Conservation (phyloP, 2,113 vertebrate genomes). For the Alouatta palliata region DNA sequence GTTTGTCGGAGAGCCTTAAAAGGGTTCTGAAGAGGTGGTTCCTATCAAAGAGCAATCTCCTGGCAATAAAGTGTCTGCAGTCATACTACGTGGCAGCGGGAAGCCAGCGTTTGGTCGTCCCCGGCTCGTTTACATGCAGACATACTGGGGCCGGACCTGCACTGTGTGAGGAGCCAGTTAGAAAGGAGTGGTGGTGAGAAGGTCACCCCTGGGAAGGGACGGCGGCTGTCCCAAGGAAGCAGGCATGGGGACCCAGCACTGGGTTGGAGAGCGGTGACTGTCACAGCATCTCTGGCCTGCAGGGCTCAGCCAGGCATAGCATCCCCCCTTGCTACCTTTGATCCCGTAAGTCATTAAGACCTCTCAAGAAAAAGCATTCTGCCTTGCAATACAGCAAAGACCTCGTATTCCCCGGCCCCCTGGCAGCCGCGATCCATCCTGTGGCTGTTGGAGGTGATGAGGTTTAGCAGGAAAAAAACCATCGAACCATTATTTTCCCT, state of each 20-base stretch:
- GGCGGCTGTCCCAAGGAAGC: background rate
- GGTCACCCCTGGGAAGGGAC: background rate
- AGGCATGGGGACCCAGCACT: fast-evolving
- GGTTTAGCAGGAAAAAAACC: constrained; percentile 19
- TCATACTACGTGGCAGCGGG: background rate
- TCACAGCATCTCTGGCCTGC: background rate
- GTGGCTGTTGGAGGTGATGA: constrained; percentile 9
- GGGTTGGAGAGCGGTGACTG: background rate
- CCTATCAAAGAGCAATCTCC: constrained; percentile 18
- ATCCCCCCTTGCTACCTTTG: background rate
- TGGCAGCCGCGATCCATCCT: background rate
- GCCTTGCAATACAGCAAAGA: background rate
- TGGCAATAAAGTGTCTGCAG: constrained; percentile 36
- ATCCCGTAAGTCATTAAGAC: background rate
- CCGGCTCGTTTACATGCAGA: background rate
- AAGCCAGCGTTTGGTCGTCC: background rate
- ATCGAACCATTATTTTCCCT: constrained; percentile 48
- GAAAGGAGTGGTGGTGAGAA: background rate
- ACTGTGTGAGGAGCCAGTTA: too few species aligned
- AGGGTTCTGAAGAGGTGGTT: constrained; percentile 19
- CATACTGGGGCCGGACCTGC: background rate
- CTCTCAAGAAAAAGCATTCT: background rate
- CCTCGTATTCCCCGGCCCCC: background rate
- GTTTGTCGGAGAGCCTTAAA: background rate
- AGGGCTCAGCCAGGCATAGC: background rate